phyloP scores from a whole-genome alignment of 2,797 vertebrate species.

The Otolemur crassicaudatus region DNA sequence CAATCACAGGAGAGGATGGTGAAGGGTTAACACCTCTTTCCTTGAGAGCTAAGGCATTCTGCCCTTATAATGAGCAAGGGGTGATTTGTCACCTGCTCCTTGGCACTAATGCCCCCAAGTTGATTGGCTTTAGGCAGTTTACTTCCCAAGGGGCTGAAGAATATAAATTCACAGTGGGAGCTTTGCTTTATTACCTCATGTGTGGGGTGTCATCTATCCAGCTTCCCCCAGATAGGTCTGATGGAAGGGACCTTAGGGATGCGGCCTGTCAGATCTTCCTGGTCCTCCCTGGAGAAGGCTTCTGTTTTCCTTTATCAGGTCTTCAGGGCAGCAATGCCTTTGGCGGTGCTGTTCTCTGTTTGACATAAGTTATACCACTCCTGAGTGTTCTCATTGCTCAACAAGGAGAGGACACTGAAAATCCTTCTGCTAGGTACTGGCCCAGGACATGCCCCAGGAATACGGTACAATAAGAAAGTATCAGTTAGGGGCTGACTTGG shows the following conservation, averaged over 20 bases:
- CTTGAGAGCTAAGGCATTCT: not conserved
- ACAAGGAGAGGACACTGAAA: not conserved
- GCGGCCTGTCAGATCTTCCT: not conserved
- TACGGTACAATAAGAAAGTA: too few relatives aligned
- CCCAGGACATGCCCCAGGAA: not conserved
- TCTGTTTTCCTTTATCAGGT: not conserved
- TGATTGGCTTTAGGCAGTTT: not conserved
- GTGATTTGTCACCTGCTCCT: not conserved
- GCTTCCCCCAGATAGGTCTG: not conserved
- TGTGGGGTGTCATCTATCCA: rapidly evolving
- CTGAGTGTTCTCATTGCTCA: not conserved
- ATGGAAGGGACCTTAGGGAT: too few relatives aligned
- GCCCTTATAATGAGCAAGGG: not conserved
- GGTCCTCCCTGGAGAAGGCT: not conserved
- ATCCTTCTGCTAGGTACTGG: not conserved
- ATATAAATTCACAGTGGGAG: not conserved
- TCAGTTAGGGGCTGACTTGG: not conserved
- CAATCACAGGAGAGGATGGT: not conserved
- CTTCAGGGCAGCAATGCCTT: not conserved
- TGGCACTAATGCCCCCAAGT: not conserved
- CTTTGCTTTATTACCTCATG: not conserved
- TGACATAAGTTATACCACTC: not conserved
- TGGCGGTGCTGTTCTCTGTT: not conserved
- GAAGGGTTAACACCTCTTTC: not conserved
- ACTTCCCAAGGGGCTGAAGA: not conserved